phyloP scores from a whole-genome alignment of 2,113 vertebrate species.

The Calyptommatus sinebrachiatus region DNA sequence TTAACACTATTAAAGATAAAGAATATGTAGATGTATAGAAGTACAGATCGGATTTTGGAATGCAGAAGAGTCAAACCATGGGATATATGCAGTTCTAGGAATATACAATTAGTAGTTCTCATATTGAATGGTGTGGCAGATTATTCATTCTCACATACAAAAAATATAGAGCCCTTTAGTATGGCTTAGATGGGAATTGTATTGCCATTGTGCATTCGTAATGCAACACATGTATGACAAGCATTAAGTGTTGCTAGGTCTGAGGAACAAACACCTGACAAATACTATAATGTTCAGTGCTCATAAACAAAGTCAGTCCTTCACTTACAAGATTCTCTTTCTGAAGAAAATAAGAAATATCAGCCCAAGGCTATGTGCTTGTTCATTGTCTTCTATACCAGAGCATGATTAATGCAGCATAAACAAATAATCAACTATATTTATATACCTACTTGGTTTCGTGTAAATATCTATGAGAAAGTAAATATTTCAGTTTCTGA shows the following conservation, averaged over 20 bases:
- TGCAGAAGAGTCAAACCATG: neutral
- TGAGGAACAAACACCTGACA: neutral
- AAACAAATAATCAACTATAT: conserved; percentile 5
- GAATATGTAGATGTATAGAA: too few species aligned
- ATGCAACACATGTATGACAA: neutral
- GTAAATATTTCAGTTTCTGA: neutral
- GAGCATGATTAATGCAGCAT: neutral
- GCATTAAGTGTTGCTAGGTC: neutral
- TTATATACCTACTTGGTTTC: neutral
- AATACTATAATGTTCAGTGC: neutral
- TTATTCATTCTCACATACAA: neutral
- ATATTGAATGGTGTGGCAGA: neutral
- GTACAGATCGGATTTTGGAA: neutral
- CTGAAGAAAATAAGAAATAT: neutral
- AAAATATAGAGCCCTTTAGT: neutral
- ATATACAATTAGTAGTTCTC: neutral
- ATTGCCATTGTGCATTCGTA: neutral
- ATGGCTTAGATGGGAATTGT: neutral
- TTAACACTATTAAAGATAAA: too few species aligned
- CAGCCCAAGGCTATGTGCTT: neutral
- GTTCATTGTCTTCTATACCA: neutral
- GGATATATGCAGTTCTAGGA: neutral
- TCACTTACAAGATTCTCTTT: neutral
- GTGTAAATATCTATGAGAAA: conserved; percentile 11
- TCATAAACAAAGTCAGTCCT: neutral